These are phyloP conservation scores for Mycalesis mineus DNA, from an alignment of 2,888 invertebrate genomes.

Conservation along the genomic window DNA sequence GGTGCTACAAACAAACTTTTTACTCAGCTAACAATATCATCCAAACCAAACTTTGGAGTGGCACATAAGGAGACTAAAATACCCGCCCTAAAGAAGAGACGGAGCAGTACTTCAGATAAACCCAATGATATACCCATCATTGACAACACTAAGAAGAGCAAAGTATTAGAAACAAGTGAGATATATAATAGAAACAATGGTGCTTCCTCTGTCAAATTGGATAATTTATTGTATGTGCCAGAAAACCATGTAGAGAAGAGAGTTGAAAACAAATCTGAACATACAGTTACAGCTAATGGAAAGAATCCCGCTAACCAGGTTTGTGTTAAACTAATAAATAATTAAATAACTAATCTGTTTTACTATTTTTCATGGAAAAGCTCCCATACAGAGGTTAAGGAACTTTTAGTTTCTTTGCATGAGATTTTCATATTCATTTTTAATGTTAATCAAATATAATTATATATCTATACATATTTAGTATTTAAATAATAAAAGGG, in stretches of 20 bases:
- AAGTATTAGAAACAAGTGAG: slow-evolving; percentile 60
- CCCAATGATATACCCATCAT: slow-evolving; percentile 58
- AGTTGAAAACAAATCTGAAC: slow-evolving; percentile 51
- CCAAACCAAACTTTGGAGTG: slow-evolving; percentile 52
- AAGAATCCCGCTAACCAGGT: slow-evolving; percentile 56
- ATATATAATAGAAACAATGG: slow-evolving; percentile 58
- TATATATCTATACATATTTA: too few species aligned
- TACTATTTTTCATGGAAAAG: too few species aligned
- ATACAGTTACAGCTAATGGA: slow-evolving; percentile 57
- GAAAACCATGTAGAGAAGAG: slow-evolving; percentile 65
- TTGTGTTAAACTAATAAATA: not conserved
- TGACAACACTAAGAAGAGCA: slow-evolving; percentile 60
- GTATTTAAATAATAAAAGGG: too few species aligned
- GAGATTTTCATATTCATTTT: too few species aligned
- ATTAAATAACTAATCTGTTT: too few species aligned
- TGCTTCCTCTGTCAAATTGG: slow-evolving; percentile 49
- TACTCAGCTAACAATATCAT: slow-evolving; percentile 68
- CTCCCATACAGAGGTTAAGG: too few species aligned
- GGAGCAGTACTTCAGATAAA: slow-evolving; percentile 72
- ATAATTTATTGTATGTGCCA: slow-evolving; percentile 44
- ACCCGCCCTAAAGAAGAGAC: slow-evolving; percentile 64
- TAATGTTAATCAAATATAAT: too few species aligned
- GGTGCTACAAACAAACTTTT: slow-evolving; percentile 67
- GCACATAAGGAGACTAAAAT: slow-evolving; percentile 61
- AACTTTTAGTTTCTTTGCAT: too few species aligned